Evolutionary conservation across 2,113 vertebrate genomes (phyloP).

Genomic region (Hypocryptadius cinnamomeus): DNA sequence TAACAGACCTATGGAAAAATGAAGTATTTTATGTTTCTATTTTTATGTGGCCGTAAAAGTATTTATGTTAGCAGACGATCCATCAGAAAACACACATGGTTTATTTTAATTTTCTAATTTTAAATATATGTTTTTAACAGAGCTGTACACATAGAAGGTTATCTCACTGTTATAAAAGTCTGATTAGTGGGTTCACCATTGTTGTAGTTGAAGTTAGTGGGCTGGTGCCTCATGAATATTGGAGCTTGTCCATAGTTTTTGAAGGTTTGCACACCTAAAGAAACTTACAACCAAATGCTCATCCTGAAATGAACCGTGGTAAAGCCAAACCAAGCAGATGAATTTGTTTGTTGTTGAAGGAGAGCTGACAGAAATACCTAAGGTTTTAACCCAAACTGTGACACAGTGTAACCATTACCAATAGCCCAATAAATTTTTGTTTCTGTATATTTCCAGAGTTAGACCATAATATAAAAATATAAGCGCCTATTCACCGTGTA

Average conservation of each 20-base stretch:
- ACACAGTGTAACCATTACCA: background rate
- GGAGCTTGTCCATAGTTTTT: background rate
- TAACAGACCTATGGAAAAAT: background rate
- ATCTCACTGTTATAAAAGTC: background rate
- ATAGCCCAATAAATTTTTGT: background rate
- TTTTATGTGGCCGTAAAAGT: background rate
- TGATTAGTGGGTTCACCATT: background rate
- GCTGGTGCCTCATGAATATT: background rate
- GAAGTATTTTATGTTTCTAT: background rate
- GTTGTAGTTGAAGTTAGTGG: background rate
- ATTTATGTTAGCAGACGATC: background rate
- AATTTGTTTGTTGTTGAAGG: background rate
- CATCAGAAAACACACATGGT: background rate
- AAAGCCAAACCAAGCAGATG: background rate
- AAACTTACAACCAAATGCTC: background rate
- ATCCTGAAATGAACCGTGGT: background rate
- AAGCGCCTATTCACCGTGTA: background rate
- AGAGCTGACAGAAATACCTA: background rate
- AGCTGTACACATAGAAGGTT: background rate
- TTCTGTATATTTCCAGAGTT: background rate
- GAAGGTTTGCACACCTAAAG: background rate
- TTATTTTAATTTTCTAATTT: background rate
- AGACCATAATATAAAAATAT: background rate
- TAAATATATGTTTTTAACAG: background rate
- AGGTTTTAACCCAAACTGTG: background rate